Base-by-base conservation (phyloP, 1,140 invertebrate species). In the Megathymus violae region DNA sequence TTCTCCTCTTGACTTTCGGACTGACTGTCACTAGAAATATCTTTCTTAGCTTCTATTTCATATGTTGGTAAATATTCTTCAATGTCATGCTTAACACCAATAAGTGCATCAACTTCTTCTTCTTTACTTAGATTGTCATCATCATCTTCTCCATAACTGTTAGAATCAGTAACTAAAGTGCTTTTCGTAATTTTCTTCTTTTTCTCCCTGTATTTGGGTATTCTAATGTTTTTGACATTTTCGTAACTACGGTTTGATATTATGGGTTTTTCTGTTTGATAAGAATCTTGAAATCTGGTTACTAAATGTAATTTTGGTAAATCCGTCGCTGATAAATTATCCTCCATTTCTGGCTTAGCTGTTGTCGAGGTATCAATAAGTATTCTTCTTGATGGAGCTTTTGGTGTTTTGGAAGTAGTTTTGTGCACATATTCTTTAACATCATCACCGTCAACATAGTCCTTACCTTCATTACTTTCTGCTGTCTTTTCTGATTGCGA, bases 81-180 rank as follows among this genome's bases (percentile, higher is more conserved):
- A 72, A 83, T 80, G 48, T 88, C 66, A 13, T 83, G 78, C 62
- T 85, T 78, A 1, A 84, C 72, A 9, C 87, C 82, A 50, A 89
- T 88, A 58, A 89, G 69, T 36, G 71, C 72, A 74, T 89, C 88
- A 13, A 91, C 71, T 71, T 88, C 84, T 71, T 87, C 84, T 60
- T 86, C 75, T 65, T 80, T 78, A 64, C 38, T 73, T 66, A 80
- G 74, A 59, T 89, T 82, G 50, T 85, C 82, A 31, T 82, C 69
- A 59, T 76, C 84, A 43, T 87, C 56, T 59, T 59, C 78, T n/a
- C 82, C 85, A 67, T 91, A 91, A 27, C 64, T 75, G 65, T 87
- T 75, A 17, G 86, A 81, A 50, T 91, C 88, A 22, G 86, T 89
- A 4, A 91, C 82, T 62, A 89, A 65, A 4, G 86, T 91, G 34